Base-by-base conservation (phyloP, 2,888 invertebrate species). In the Mamestra brassicae region DNA sequence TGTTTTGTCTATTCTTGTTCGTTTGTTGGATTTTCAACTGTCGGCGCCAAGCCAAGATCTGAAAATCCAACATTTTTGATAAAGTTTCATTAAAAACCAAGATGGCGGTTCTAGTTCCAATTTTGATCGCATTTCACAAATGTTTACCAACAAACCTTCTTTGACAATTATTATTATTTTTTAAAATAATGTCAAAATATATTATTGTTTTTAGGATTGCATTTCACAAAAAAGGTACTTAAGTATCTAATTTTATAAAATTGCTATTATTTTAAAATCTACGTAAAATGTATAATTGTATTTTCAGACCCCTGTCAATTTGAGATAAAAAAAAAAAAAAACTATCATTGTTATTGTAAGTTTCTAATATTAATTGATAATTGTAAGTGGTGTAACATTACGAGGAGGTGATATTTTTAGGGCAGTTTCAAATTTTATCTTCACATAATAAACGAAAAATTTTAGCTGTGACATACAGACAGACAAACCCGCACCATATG, bases 231-330 rank as follows among this genome's bases (percentile, higher is more conserved):
- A 17, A 7, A n/a, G 4, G 5, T 42, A 34, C 3, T 7, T 15
- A 2, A 34, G 15, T 13, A 34, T 3, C 11, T 15, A 2, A 10
- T 0, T 4, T 0, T 4, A 17, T 8, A 66, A 45, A 55, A 64
- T 11, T 13, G 3, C 10, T 4, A 4, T 57, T 5, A 4, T 26
- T 17, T 38, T 26, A 38, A 42, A 52, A 61, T 15, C 3, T 42
- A 45, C 36, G 15, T 26, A 70, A 81, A 85, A 80, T 84, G 74
- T 77, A 55, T 70, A 0, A 65, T 36, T 45, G 70, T 72, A 84
- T 85, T 84, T 79, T 65, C 70, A 76, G 10, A 36, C 64, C 5
- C 26, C 71, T 73, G 76, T 82, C 75, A 80, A 80, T 83, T 78
- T 78, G 57, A 75, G 47, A 82, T 71, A 65, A 64, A 64, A 77